phyloP scores from a whole-genome alignment of 2,113 vertebrate species.

The Gallinago jamesoni region DNA sequence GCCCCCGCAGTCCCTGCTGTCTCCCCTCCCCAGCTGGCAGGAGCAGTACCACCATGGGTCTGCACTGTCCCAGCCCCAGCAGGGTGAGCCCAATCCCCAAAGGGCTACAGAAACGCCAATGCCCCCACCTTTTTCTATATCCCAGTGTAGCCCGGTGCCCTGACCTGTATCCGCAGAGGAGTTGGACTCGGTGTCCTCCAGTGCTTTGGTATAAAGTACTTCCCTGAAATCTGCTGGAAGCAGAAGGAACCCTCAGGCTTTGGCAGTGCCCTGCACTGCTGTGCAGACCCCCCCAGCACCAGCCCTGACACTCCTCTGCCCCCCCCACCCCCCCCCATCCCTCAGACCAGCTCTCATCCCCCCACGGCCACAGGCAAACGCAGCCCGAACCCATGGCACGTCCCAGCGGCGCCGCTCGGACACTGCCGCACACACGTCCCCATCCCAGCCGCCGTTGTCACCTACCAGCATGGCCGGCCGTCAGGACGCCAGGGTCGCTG shows the following conservation, averaged over 20 bases:
- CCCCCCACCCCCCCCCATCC: no score
- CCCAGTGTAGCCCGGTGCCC: not conserved
- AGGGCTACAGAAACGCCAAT: not conserved
- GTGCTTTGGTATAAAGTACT: slow-evolving; percentile 82
- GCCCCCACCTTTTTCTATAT: no score
- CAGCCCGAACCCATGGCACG: rapidly evolving
- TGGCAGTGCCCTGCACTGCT: rapidly evolving
- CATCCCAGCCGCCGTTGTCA: rapidly evolving
- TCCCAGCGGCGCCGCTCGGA: rapidly evolving
- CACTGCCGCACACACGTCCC: rapidly evolving
- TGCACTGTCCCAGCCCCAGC: not conserved
- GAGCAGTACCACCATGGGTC: rapidly evolving
- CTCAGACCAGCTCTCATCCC: not conserved
- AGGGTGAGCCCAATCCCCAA: not conserved
- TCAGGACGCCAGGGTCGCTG: slow-evolving; percentile 88
- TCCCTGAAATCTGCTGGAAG: slow-evolving; percentile 84
- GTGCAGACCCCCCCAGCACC: not conserved
- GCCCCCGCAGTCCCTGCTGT: not conserved
- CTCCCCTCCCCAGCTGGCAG: not conserved
- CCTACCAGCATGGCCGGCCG: slow-evolving; percentile 76
- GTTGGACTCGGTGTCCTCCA: slow-evolving; percentile 75
- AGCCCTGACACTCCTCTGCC: not conserved
- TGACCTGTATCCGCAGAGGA: slow-evolving; percentile 86
- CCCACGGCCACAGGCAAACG: rapidly evolving
- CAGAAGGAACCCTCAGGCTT: not conserved